Conservation (phyloP, 1,140 invertebrate species). For the Drosophila arizonae region DNA sequence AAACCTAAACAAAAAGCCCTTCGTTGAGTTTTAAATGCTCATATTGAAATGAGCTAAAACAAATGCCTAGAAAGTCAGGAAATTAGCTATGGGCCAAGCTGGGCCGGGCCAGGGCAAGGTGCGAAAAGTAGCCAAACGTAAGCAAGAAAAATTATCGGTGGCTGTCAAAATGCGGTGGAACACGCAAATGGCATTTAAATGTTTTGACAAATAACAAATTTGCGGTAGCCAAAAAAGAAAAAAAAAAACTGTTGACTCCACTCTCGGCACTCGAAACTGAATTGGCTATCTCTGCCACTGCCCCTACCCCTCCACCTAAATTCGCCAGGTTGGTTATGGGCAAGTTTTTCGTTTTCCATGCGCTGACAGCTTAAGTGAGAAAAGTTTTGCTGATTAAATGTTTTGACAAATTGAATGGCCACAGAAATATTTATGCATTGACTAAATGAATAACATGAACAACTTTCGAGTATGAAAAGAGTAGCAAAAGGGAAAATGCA, state of each 20-base stretch:
- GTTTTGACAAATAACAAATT: constrained; percentile 81
- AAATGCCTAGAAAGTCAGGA: constrained; percentile 47
- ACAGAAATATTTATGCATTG: constrained; percentile 39
- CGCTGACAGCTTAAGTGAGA: constrained; percentile 78
- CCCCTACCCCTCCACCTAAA: neutral
- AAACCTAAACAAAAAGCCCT: neutral
- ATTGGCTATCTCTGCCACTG: constrained; percentile 3
- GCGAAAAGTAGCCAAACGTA: constrained; percentile 64
- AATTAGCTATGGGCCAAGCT: constrained; percentile 52
- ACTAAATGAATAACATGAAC: constrained; percentile 12
- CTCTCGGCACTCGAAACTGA: constrained; percentile 25
- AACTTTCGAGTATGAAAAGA: neutral
- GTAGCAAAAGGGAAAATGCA: constrained; percentile 16
- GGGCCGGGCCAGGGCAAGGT: constrained; percentile 53
- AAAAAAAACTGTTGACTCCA: constrained; percentile 18
- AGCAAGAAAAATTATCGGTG: constrained; percentile 69
- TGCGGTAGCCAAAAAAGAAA: constrained; percentile 66
- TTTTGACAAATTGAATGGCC: constrained; percentile 71
- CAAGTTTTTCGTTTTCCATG: constrained; percentile 51
- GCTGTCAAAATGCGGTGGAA: constrained; percentile 66
- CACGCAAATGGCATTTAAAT: constrained; percentile 79
- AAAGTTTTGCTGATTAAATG: constrained; percentile 78
- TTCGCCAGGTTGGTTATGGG: constrained; percentile 36
- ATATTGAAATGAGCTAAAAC: constrained; percentile 51
- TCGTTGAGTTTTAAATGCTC: no score